Base-by-base conservation (phyloP, 1,140 invertebrate species). In the Ceratosolen fusciceps region DNA sequence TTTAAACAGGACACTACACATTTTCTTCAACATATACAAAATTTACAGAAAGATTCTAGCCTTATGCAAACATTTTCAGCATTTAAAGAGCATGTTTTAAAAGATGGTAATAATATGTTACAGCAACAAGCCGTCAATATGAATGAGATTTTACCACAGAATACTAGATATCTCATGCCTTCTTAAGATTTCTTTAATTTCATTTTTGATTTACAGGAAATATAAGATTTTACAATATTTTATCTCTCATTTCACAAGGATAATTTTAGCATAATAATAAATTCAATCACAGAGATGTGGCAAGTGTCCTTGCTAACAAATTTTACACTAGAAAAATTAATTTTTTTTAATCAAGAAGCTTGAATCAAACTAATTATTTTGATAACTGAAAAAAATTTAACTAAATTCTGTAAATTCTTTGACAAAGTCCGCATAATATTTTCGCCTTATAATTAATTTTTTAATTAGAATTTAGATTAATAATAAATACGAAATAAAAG, bases 131-230 rank as follows among this genome's bases (percentile, higher is more conserved):
- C 86, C 31, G 87, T 90, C 9, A 90, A 89, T 76, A 90, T 90
- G 87, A 90, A 87, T 52, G 90, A 90, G 78, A 89, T 90, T 72
- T 84, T 90, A 60, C 87, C 88, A 4, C 88, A 90, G 80, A 91
- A 90, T n/a, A 84, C 86, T 68, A 90, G 89, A 84, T 90, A 91
- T 84, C 82, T 91, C 67, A 89, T 87, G 87, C 89, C 88, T 54
- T 90, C 89, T 81, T 90, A 91, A 81, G 26, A 80, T 81, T 70
- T 79, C 39, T 70, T 21, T 34, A 7, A 49, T 49, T 67, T 37
- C 62, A 16, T 26, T 68, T 24, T 37, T 0, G n/a, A 52, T 31
- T 5, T 7, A 54, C 0, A 71, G 26, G 21, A 73, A 39, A 31
- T 26, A 21, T 49, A 72, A 58, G 1, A 56, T 9, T 34, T 52